phyloP scores from a whole-genome alignment of 2,113 vertebrate genomes.

The Tupaia tana region DNA sequence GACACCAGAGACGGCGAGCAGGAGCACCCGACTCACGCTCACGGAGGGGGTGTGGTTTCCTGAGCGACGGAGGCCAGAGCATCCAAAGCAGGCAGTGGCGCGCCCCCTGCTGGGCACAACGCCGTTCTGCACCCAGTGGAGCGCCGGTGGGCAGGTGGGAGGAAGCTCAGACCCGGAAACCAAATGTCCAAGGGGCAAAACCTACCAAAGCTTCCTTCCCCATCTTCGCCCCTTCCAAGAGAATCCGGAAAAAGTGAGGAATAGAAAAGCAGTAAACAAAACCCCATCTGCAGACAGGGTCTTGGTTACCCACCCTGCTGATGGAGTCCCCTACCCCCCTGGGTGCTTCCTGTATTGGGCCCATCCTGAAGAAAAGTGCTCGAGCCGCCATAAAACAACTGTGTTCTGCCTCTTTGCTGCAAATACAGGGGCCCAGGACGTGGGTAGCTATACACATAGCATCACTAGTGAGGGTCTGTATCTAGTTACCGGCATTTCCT shows the following conservation, averaged over 20 bases:
- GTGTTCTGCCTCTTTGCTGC: not conserved
- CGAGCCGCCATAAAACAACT: not conserved
- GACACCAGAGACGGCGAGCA: not conserved
- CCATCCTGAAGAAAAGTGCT: not conserved
- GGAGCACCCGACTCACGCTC: not conserved
- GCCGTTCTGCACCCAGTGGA: not conserved
- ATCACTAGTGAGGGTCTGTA: not conserved
- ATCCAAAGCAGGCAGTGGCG: not conserved
- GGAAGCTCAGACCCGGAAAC: not conserved
- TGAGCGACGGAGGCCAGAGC: not conserved
- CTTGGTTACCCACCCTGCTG: not conserved
- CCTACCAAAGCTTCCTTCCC: not conserved
- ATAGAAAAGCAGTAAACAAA: not conserved
- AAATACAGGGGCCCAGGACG: not conserved
- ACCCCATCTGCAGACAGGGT: not conserved
- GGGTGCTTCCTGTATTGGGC: not conserved
- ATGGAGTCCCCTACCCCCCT: not conserved
- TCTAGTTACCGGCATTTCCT: not conserved
- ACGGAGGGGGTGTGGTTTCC: not conserved
- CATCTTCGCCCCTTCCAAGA: not conserved
- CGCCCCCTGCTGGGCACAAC: conserved; percentile 56
- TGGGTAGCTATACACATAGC: not conserved
- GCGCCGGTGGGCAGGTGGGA: not conserved
- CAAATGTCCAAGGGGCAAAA: not conserved
- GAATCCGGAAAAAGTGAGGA: not conserved